Evolutionary conservation across 2,888 invertebrate species (phyloP), one percentile per base, ranked within the genome.

Genomic region (Metopia argyrocephala): DNA sequence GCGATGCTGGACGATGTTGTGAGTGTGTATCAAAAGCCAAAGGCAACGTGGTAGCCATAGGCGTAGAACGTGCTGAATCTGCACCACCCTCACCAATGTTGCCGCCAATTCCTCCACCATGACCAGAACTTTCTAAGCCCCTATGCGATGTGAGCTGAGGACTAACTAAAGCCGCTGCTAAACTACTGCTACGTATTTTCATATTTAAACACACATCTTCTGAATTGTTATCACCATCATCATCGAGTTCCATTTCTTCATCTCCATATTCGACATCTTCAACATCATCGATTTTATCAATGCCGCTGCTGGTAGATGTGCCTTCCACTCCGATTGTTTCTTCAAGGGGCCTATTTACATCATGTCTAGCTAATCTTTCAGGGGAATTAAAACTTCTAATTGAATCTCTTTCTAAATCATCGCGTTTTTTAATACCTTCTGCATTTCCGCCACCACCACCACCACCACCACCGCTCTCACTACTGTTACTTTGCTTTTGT

Each of bases 191-290:
- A 89, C 84, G 83, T 85, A 93, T 92, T 64, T 92, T 93, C 93
- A 93, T 93, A 86, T 93, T 93, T 87, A 93, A 89, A 87, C 93
- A 91, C 86, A 93, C 91, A 86, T 93, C 93, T 87, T 91, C 92
- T 83, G 93, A 93, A 83, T 92, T 92, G 64, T 92, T 90, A 85
- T 93, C 89, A 46, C 87, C 89, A 28, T 84, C 92, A 52, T 93
- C 93, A 56, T 92, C 92, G 50, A 92, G 90, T 83, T 92, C 89
- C 86, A 87, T 87, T 46, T 88, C 89, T 59, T 89, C 89, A 28
- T 89, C 88, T 56, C 87, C 87, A 46, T 89, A 87, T 23, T 89
- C 88, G 23, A 82, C 79, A 48, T 88, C 85, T 52, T 88, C 87
- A 31, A 83, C 83, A 70, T 88, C 88, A 64, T 88, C 87, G 66